phyloP scores from a whole-genome alignment of 2,888 invertebrate species.

The Drosophila cognata region DNA sequence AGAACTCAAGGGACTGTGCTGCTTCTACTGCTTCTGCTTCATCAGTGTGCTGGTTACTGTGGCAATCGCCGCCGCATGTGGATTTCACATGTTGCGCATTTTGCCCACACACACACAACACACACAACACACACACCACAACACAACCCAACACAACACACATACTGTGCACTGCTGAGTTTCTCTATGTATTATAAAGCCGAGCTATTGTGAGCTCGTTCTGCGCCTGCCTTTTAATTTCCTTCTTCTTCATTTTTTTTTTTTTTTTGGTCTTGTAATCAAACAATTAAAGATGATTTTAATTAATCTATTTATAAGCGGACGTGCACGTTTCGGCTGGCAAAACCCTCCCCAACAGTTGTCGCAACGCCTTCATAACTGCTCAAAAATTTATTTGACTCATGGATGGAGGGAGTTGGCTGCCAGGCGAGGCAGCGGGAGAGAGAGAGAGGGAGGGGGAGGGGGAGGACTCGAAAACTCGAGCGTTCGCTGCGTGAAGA shows the following conservation, averaged over 20 bases:
- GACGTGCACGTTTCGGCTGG: conserved; percentile 24
- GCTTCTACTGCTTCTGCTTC: conserved; percentile 18
- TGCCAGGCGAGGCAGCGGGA: neutral
- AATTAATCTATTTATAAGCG: conserved; percentile 79
- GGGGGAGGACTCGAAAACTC: conserved; percentile 9
- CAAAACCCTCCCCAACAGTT: conserved; percentile 15
- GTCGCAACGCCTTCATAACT: conserved; percentile 63
- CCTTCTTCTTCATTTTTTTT: conserved; percentile 5
- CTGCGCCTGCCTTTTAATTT: conserved; percentile 38
- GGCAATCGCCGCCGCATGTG: conserved; percentile 71
- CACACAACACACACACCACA: conserved; percentile 35
- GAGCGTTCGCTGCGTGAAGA: conserved; percentile 22
- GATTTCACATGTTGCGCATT: conserved; percentile 80
- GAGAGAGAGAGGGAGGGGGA: conserved; percentile 6
- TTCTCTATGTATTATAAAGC: conserved; percentile 47
- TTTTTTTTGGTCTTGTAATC: conserved; percentile 72
- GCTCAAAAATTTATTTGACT: conserved; percentile 61
- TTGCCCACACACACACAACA: conserved; percentile 65
- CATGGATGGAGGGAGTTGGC: conserved; percentile 1
- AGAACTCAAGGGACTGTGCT: conserved; percentile 69
- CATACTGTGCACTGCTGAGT: conserved; percentile 8
- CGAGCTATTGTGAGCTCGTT: conserved; percentile 60
- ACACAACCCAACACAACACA: conserved; percentile 17
- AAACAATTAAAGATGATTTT: conserved; percentile 81
- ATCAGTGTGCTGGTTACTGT: conserved; percentile 52